phyloP scores from a whole-genome alignment of 2,797 vertebrate species.

The Siniperca scherzeri region DNA sequence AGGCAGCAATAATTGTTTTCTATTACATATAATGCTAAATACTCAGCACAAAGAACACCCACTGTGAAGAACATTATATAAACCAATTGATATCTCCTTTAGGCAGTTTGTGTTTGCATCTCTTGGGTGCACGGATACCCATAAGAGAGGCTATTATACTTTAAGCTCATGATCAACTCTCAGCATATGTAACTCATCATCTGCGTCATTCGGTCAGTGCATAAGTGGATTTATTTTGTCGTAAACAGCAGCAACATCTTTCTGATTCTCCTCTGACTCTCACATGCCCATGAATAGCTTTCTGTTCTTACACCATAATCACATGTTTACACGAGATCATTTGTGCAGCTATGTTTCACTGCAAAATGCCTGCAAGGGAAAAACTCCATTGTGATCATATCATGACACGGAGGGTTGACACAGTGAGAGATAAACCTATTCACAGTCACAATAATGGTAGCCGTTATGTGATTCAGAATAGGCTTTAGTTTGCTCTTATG shows the following conservation, averaged over 20 bases:
- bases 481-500: not conserved
- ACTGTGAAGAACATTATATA: not conserved
- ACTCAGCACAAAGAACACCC: not conserved
- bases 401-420: slow-evolving; percentile 4
- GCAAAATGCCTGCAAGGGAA: slow-evolving; percentile 16
- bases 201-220: not conserved
- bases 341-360: slow-evolving; percentile 18
- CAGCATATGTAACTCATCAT: not conserved
- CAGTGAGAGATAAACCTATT: slow-evolving; percentile 19
- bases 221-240: slow-evolving; percentile 11
- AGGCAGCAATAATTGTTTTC: slow-evolving; percentile 8
- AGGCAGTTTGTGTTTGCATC: slow-evolving; percentile 1
- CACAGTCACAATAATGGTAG: slow-evolving; percentile 8
- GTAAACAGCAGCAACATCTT: slow-evolving; percentile 14
- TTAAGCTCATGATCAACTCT: slow-evolving; percentile 7
- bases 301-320: slow-evolving; percentile 16
- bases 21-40: slow-evolving; percentile 8
- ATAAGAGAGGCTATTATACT: slow-evolving; percentile 14
- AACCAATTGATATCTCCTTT: not conserved
- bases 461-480: too few relatives aligned
- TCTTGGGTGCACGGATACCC: not conserved
- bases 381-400: slow-evolving; percentile 3
- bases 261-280: not conserved
- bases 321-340: slow-evolving; percentile 40
- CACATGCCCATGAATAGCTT: slow-evolving; percentile 32